phyloP scores from a whole-genome alignment of 2,888 invertebrate genomes.

The Digitonthophagus gazella region DNA sequence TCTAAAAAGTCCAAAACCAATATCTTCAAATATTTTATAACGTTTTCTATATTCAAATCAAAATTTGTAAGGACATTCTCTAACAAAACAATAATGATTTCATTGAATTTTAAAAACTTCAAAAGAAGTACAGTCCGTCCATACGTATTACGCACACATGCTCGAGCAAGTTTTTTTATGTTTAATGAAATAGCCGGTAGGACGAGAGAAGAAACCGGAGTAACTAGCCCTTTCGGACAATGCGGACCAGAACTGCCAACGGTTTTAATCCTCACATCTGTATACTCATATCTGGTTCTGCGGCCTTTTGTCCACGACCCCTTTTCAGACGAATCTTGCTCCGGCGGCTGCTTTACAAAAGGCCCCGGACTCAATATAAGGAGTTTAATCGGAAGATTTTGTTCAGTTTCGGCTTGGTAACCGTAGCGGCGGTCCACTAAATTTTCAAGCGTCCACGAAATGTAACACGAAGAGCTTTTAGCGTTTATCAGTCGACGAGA shows the following conservation, averaged over 20 bases:
- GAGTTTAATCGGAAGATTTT: not conserved
- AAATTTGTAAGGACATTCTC: no score
- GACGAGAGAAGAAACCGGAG: not conserved
- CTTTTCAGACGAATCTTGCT: conserved; percentile 3
- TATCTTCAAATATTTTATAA: no score
- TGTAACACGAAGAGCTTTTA: not conserved
- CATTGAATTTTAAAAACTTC: not conserved
- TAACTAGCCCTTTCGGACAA: conserved; percentile 12
- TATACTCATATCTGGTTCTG: conserved; percentile 11
- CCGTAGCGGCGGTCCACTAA: not conserved
- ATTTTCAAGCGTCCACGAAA: not conserved
- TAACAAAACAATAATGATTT: no score
- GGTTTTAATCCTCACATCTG: conserved; percentile 13
- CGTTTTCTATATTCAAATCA: no score
- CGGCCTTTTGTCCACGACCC: conserved; percentile 8
- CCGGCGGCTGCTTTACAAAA: conserved; percentile 5
- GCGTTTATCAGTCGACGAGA: no score
- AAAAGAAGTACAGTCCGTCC: not conserved
- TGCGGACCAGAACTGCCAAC: conserved; percentile 2
- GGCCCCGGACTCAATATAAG: conserved; percentile 1
- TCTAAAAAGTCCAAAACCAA: no score
- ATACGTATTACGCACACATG: no score
- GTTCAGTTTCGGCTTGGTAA: conserved; percentile 10
- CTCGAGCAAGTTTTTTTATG: not conserved
- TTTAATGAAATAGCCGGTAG: not conserved